Percentiles rank a stretch among this genome's conserved stretches.
Conservation (phyloP, 2,113 vertebrate genomes). For the Lophura nycthemera region DNA sequence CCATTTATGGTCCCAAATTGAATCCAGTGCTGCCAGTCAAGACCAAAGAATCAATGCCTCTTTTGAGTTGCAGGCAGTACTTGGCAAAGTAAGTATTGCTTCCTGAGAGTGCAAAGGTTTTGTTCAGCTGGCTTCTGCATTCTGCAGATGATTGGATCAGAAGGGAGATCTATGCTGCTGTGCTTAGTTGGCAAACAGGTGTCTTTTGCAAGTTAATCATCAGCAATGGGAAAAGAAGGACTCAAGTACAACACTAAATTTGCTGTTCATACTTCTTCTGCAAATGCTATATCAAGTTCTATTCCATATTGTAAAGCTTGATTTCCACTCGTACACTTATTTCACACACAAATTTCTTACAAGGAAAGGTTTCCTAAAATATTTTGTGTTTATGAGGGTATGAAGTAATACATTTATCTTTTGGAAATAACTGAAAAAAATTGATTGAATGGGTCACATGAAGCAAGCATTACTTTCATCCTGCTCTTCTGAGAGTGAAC, state of each 20-base stretch:
- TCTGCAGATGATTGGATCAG: conserved; percentile 43
- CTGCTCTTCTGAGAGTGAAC: neutral
- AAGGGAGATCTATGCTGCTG: conserved; percentile 11
- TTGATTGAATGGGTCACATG: neutral
- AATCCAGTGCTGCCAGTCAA: neutral
- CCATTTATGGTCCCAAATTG: neutral
- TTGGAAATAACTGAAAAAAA: neutral
- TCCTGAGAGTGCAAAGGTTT: neutral
- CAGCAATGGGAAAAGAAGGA: neutral
- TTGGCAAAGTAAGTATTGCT: neutral
- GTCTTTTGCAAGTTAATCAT: neutral
- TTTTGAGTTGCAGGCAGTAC: neutral
- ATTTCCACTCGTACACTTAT: neutral
- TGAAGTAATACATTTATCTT: neutral
- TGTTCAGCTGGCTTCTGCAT: neutral
- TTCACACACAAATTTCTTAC: neutral
- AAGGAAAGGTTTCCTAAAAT: neutral
- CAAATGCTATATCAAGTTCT: neutral
- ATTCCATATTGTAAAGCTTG: neutral
- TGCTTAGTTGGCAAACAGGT: neutral
- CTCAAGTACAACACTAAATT: neutral
- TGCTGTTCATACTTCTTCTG: neutral
- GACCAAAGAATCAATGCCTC: neutral
- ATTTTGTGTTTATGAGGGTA: neutral
- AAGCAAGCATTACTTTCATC: neutral